Conservation (phyloP, 2,113 vertebrate species). For the Litocranius walleri region DNA sequence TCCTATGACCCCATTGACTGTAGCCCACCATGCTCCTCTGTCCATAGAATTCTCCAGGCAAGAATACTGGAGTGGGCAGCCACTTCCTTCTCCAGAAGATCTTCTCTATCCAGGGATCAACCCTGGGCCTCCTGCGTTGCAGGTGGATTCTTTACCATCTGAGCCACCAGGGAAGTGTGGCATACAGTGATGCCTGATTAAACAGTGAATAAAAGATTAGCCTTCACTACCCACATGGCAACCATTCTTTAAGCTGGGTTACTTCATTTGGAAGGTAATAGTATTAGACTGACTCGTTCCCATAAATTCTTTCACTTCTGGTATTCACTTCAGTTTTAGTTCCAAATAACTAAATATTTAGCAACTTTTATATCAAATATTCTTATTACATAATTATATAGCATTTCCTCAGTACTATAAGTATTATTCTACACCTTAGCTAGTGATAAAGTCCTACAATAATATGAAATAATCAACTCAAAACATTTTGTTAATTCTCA, state of each 20-base stretch:
- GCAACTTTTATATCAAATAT: background rate
- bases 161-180: background rate
- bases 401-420: background rate
- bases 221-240: background rate
- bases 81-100: background rate
- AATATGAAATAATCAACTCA: background rate
- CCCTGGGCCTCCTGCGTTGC: background rate
- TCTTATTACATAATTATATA: background rate
- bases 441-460: background rate
- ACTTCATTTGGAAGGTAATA: background rate
- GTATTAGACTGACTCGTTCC: background rate
- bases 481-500: background rate
- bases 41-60: background rate
- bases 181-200: background rate
- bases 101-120: background rate
- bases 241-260: background rate
- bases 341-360: slow-evolving; percentile 25
- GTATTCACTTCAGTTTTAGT: background rate
- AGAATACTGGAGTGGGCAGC: background rate
- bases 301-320: background rate
- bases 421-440: background rate
- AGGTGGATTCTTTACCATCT: background rate
- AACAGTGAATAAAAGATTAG: background rate
- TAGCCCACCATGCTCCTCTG: background rate
- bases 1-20: background rate